Percentiles rank a stretch among this genome's conserved stretches.
Conservation (phyloP, 2,113 vertebrate genomes). For the Esox niger region DNA sequence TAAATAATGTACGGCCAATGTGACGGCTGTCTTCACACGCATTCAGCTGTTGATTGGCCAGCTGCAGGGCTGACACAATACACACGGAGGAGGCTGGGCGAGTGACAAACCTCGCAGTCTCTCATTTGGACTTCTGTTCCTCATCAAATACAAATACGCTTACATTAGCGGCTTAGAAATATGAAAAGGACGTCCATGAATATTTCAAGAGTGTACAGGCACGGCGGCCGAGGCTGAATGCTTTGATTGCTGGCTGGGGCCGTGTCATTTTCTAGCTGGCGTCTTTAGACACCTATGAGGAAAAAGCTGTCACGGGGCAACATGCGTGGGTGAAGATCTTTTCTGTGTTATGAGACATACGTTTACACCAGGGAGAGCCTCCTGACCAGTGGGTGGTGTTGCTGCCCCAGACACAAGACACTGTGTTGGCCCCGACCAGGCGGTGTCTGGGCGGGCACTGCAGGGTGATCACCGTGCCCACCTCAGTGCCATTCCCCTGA, state of each 20-base stretch:
- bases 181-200: neutral
- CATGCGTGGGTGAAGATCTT: too few species aligned
- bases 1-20: conserved; percentile 12
- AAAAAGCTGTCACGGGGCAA: too few species aligned
- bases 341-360: conserved; percentile 70
- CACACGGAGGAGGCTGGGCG: neutral
- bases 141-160: conserved; percentile 3
- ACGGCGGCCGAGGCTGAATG: neutral
- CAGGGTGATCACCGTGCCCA: conserved; percentile 80
- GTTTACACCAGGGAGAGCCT: conserved; percentile 73
- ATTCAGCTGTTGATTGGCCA: conserved; percentile 1
- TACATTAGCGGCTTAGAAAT: neutral
- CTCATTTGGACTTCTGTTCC: neutral
- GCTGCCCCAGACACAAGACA: conserved; percentile 73
- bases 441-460: conserved; percentile 78
- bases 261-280: neutral
- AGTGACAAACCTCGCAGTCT: neutral
- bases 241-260: neutral
- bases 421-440: conserved; percentile 76
- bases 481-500: conserved; percentile 77
- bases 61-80: neutral
- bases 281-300: too few species aligned
- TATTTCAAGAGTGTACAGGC: neutral
- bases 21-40: neutral
- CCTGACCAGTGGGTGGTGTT: conserved; percentile 79